These are phyloP conservation scores for Alligator mississippiensis DNA, from an alignment of 2,113 vertebrate species.

Conservation along the genomic window DNA sequence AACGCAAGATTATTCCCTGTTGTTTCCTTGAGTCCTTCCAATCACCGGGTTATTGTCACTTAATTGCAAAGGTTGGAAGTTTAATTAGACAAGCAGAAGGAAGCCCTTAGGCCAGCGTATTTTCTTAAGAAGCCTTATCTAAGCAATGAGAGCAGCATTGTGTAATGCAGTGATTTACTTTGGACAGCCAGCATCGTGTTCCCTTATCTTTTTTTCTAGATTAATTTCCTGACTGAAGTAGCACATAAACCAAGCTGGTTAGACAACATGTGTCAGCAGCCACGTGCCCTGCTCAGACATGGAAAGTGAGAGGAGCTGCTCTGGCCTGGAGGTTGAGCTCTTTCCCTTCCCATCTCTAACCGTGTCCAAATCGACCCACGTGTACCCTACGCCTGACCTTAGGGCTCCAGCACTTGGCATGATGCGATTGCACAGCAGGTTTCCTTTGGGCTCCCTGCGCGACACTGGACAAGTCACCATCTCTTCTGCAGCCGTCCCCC, in stretches of 20 bases:
- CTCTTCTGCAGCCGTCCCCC: background rate
- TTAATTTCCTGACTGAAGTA: constrained; percentile 75
- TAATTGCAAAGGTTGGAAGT: constrained; percentile 76
- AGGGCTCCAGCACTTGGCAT: background rate
- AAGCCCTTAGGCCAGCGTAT: constrained; percentile 72
- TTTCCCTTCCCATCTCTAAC: background rate
- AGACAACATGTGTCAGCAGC: constrained; percentile 67
- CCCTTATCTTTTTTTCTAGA: constrained; percentile 71
- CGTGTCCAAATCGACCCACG: background rate
- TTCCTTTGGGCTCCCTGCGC: background rate
- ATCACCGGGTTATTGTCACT: constrained; percentile 69
- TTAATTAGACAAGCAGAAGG: constrained; percentile 75
- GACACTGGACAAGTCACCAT: background rate
- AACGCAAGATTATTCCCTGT: constrained; percentile 57
- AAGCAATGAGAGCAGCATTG: constrained; percentile 68
- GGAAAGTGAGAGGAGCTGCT: background rate
- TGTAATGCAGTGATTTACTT: constrained; percentile 62
- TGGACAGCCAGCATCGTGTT: constrained; percentile 67
- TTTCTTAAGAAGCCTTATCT: constrained; percentile 71
- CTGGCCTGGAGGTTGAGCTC: accelerated
- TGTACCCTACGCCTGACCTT: background rate
- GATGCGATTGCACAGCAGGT: background rate
- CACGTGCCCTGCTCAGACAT: constrained; percentile 51
- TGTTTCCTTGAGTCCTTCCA: constrained; percentile 58
- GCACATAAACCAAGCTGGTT: constrained; percentile 68